Evolutionary conservation across 2,113 vertebrate genomes (phyloP), one percentile per base, ranked within the genome.

Genomic region (Coreoperca whiteheadi): DNA sequence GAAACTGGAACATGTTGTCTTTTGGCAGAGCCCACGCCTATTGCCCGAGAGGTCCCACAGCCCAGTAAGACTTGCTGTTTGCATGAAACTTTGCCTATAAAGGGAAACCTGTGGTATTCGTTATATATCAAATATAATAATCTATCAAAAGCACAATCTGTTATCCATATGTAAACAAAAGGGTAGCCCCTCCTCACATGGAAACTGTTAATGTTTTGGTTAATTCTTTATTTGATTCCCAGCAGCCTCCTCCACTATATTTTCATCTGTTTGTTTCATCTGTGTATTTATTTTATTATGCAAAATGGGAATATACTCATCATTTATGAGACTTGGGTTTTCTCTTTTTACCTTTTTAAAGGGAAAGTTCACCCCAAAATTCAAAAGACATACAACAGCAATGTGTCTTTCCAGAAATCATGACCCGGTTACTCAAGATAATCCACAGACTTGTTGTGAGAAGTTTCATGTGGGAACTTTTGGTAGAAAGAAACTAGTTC

Each of bases 61-160:
- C 84, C 92, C 92, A 95, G 94, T 95, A 96, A 95, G 95, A 86
- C 79, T 79, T 77, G 66, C 71, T 90, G 82, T 89, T 88, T 94
- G 92, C 94, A 93, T 93, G 86, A 86, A 74, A 79, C 53, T 85
- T 57, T 76, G 9, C 65, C 53, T n/a, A 66, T 16, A 6, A 70
- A 82, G 16, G 51, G 25, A 85, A 68, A 70, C 23, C 70, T 70
- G 39, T 57, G 14, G 1, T 50, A 4, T 78, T 73, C 72, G 16
- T 28, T 32, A 48, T n/a, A 21, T 15, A 30, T 66, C 20, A 16
- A 32, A 56, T 4, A 1, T 39, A 39, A 7, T 39, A 39, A 39
- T 39, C 37, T 39, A n/a, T n/a, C n/a, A n/a, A n/a, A 66, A 68
- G 74, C 39, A 34, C 14, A 59, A 18, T 68, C 7, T 41, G 3